Evolutionary conservation across 1,140 invertebrate genomes (phyloP).

Genomic region (Charaxes varanes): DNA sequence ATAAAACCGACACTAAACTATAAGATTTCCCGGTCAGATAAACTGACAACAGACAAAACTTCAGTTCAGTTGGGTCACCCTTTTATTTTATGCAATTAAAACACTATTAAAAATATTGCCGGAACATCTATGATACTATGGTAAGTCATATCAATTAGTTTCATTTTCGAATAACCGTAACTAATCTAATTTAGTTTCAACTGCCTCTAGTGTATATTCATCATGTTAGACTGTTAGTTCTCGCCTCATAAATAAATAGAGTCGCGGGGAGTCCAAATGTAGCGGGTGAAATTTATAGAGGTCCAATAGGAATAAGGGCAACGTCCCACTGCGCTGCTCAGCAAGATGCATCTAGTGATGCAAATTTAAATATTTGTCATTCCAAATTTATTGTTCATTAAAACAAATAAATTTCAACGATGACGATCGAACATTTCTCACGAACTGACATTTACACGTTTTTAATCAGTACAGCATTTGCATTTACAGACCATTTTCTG

Average conservation of each 20-base stretch:
- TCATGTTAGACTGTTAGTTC: slow-evolving; percentile 35
- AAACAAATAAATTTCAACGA: too few relatives aligned
- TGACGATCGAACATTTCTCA: too few relatives aligned
- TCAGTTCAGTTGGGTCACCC: too few relatives aligned
- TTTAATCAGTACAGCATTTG: too few relatives aligned
- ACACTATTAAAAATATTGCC: too few relatives aligned
- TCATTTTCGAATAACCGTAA: slow-evolving; percentile 20
- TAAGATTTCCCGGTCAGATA: too few relatives aligned
- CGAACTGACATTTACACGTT: too few relatives aligned
- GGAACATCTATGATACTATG: too few relatives aligned
- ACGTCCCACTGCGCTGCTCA: slow-evolving; percentile 42
- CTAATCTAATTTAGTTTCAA: slow-evolving; percentile 51
- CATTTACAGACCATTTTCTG: too few relatives aligned
- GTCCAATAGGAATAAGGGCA: slow-evolving; percentile 50
- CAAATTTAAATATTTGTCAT: slow-evolving; percentile 29
- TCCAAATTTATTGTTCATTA: slow-evolving; percentile 10
- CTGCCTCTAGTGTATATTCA: slow-evolving; percentile 34
- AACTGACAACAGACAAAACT: too few relatives aligned
- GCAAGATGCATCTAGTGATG: slow-evolving; percentile 35
- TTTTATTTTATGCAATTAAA: too few relatives aligned
- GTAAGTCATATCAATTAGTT: slow-evolving; percentile 3
- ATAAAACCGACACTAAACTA: too few relatives aligned
- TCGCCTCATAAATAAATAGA: slow-evolving; percentile 52
- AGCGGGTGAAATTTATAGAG: slow-evolving; percentile 53
- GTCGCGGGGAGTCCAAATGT: slow-evolving; percentile 44